Conservation (phyloP, 2,113 vertebrate species). For the Dermatemys mawii region DNA sequence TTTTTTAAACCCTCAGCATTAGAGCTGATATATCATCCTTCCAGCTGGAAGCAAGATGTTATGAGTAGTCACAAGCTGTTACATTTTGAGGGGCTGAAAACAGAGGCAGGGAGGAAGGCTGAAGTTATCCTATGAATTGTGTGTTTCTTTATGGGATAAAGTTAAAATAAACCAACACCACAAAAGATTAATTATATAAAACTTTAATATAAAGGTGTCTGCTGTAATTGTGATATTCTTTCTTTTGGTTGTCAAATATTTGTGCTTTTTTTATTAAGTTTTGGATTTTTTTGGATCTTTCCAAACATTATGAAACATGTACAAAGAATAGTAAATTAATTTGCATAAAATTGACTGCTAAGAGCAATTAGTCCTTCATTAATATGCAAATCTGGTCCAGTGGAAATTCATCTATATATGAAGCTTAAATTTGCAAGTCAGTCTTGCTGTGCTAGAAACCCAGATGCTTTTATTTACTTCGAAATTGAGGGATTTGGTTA, state of each 20-base stretch:
- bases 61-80: slow-evolving; percentile 59
- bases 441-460: slow-evolving; percentile 73
- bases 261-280: slow-evolving; percentile 57
- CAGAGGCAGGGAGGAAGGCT: slow-evolving; percentile 40
- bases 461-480: slow-evolving; percentile 83
- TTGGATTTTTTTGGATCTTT: slow-evolving; percentile 67
- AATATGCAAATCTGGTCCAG: slow-evolving; percentile 81
- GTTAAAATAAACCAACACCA: slow-evolving; percentile 53
- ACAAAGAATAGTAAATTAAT: slow-evolving; percentile 78
- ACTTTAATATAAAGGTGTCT: slow-evolving; percentile 63
- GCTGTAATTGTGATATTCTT: slow-evolving; percentile 64
- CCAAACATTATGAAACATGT: slow-evolving; percentile 72
- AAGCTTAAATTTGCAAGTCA: slow-evolving; percentile 77
- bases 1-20: slow-evolving; percentile 8
- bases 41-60: slow-evolving; percentile 49
- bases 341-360: slow-evolving; percentile 80
- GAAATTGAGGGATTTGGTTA: slow-evolving; percentile 78
- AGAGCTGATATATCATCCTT: slow-evolving; percentile 11
- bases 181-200: slow-evolving; percentile 62
- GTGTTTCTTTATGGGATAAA: slow-evolving; percentile 56
- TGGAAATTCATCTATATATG: slow-evolving; percentile 77
- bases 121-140: slow-evolving; percentile 60
- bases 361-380: slow-evolving; percentile 83
- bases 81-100: slow-evolving; percentile 26
- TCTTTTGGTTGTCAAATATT: slow-evolving; percentile 56